Evolutionary conservation across 2,113 vertebrate genomes (phyloP).

Genomic region (Pyxicephalus adspersus): DNA sequence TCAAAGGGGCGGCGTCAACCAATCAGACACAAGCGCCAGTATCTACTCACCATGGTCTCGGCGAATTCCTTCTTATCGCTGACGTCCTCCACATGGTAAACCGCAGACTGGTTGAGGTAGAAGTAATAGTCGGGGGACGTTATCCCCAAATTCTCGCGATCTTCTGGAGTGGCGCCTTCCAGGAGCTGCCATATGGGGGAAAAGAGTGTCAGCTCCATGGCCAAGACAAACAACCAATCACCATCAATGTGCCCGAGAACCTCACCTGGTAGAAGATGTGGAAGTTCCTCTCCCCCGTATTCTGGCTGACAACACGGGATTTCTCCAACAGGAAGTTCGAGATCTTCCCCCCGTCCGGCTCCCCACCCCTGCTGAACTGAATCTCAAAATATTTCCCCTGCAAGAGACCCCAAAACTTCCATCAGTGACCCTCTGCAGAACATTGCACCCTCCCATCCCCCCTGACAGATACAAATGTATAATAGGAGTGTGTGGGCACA

Average conservation of each 20-base stretch:
- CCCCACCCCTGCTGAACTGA: constrained; percentile 82
- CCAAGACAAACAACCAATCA: background rate
- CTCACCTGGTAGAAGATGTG: constrained; percentile 84
- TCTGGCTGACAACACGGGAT: constrained; percentile 80
- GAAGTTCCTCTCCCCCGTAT: constrained; percentile 80
- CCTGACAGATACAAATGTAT: background rate
- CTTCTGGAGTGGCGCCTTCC: constrained; percentile 69
- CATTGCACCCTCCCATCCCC: background rate
- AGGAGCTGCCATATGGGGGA: constrained; percentile 65
- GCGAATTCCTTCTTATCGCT: constrained; percentile 77
- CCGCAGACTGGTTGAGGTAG: constrained; percentile 81
- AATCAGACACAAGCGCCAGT: background rate
- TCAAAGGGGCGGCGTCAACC: too few relatives aligned
- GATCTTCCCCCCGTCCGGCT: constrained; percentile 82
- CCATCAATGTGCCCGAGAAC: background rate
- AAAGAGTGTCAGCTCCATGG: background rate
- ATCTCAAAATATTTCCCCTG: constrained; percentile 88
- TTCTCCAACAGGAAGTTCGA: constrained; percentile 85
- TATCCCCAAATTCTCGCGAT: constrained; percentile 78
- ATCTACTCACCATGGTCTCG: constrained; percentile 75
- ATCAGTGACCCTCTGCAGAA: background rate
- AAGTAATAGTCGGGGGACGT: constrained; percentile 79
- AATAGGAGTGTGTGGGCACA: too few relatives aligned
- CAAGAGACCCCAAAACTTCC: background rate
- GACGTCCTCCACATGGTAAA: constrained; percentile 78